phyloP scores from a whole-genome alignment of 2,113 vertebrate species.

The Gasterosteus aculeatus region DNA sequence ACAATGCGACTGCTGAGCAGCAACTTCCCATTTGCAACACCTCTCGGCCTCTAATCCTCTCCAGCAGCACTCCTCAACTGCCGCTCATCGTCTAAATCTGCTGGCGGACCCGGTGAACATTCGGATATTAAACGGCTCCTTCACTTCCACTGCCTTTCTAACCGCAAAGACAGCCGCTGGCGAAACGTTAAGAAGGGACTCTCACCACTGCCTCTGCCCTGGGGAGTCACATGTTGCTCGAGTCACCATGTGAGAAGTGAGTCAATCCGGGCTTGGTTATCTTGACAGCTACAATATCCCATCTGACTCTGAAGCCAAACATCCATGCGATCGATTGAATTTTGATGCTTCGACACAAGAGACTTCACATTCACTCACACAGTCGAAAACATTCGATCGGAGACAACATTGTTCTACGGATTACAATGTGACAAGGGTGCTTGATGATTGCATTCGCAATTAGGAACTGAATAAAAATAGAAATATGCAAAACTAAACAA shows the following conservation, averaged over 20 bases:
- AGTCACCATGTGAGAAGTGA: conserved; percentile 44
- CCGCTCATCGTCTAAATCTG: conserved; percentile 75
- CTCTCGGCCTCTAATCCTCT: conserved; percentile 79
- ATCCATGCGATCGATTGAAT: conserved; percentile 31
- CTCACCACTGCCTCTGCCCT: conserved; percentile 26
- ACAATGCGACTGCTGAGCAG: conserved; percentile 83
- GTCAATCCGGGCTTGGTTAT: conserved; percentile 41
- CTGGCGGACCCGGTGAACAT: conserved; percentile 63
- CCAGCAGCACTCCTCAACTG: conserved; percentile 75
- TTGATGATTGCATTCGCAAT: conserved; percentile 56
- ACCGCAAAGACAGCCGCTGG: conserved; percentile 50
- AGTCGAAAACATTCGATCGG: conserved; percentile 10
- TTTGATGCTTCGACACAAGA: conserved; percentile 38
- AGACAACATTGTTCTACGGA: conserved; percentile 22
- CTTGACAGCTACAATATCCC: conserved; percentile 41
- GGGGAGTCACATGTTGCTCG: conserved; percentile 50
- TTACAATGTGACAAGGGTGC: conserved; percentile 38
- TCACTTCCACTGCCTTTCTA: conserved; percentile 60
- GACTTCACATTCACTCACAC: conserved; percentile 35
- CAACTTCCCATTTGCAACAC: conserved; percentile 78
- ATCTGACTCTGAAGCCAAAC: conserved; percentile 52
- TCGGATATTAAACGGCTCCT: conserved; percentile 66
- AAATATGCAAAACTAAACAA: conserved; percentile 15
- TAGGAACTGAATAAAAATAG: conserved; percentile 15
- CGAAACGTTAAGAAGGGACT: conserved; percentile 49